phyloP scores from a whole-genome alignment of 1,140 invertebrate species.

The Homalodisca vitripennis region DNA sequence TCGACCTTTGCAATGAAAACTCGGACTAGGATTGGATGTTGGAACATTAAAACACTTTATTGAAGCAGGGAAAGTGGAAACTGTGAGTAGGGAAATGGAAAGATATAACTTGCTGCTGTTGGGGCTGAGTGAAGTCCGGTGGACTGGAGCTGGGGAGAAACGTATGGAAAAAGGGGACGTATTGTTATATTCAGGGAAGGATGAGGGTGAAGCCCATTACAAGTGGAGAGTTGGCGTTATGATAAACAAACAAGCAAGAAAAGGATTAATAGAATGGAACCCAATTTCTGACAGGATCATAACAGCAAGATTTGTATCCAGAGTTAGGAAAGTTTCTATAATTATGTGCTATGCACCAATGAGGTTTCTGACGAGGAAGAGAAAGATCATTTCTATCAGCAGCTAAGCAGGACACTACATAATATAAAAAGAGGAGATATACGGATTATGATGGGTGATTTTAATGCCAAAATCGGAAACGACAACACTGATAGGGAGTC shows the following conservation, averaged over 20 bases:
- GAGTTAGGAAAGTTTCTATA: constrained; percentile 28
- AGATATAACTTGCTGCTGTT: background rate
- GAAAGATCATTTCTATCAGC: constrained; percentile 24
- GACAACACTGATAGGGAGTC: constrained; percentile 8
- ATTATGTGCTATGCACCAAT: constrained; percentile 28
- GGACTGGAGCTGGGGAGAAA: constrained; percentile 24
- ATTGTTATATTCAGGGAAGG: constrained; percentile 21
- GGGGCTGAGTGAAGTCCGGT: constrained; percentile 3
- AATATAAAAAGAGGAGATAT: constrained; percentile 29
- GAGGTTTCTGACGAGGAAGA: background rate
- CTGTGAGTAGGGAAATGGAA: background rate
- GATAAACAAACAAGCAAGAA: constrained; percentile 2
- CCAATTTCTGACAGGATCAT: constrained; percentile 29
- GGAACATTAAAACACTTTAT: background rate
- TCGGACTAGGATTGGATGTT: background rate
- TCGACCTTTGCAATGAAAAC: background rate
- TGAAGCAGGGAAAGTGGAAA: background rate
- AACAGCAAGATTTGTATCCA: constrained; percentile 28
- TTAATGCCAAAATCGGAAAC: constrained; percentile 27
- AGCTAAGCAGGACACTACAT: background rate
- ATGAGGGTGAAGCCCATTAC: background rate
- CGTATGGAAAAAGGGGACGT: background rate
- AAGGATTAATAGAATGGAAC: constrained; percentile 22
- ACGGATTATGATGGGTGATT: constrained; percentile 30
- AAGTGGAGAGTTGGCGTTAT: constrained; percentile 5